A percentile compares a stretch with the other conserved stretches of the same genome.
These are phyloP conservation scores for Phrynocephalus forsythii DNA, from an alignment of 2,797 vertebrate species.

Conservation along the genomic window DNA sequence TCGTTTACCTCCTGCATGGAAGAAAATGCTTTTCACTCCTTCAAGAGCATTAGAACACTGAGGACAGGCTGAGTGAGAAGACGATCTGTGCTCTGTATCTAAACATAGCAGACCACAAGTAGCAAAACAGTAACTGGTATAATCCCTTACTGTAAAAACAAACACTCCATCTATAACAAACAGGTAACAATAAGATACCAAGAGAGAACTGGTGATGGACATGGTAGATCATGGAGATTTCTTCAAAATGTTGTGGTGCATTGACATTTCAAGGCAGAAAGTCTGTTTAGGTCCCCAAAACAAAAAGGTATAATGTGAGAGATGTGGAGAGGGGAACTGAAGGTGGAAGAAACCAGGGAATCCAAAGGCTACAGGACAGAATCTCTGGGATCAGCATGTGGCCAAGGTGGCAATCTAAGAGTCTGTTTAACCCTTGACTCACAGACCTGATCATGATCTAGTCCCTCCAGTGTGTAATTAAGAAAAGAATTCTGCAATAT, in stretches of 20 bases:
- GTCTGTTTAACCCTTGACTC: not conserved
- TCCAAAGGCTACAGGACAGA: not conserved
- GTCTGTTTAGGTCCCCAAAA: not conserved
- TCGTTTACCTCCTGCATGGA: conserved; percentile 71
- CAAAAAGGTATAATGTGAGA: not conserved
- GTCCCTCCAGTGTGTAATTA: no score
- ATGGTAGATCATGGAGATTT: not conserved
- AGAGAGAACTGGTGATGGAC: not conserved
- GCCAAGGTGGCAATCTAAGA: not conserved
- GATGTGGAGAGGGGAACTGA: not conserved
- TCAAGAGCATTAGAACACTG: conserved; percentile 63
- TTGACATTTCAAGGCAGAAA: not conserved
- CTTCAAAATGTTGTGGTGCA: not conserved
- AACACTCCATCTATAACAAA: not conserved
- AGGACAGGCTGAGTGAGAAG: conserved; percentile 51
- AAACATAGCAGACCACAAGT: conserved; percentile 49
- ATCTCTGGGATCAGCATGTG: not conserved
- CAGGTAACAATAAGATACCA: conserved; percentile 9
- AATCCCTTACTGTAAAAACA: not conserved
- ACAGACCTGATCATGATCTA: not conserved
- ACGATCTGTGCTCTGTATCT: conserved; percentile 61
- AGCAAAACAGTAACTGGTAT: not conserved
- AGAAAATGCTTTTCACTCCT: conserved; percentile 65
- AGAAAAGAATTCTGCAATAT: not conserved
- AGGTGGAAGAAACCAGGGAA: not conserved